phyloP scores from a whole-genome alignment of 1,140 invertebrate species.

The Octopus sinensis region DNA sequence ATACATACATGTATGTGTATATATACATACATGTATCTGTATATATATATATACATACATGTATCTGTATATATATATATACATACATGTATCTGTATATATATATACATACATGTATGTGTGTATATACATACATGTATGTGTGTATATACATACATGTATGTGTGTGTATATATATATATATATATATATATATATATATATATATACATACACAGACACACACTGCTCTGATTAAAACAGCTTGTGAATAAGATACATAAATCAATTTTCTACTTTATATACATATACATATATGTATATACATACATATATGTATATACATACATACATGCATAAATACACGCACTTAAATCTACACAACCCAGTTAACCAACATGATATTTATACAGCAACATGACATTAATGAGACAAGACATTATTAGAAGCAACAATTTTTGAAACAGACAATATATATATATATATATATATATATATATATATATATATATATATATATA shows the following conservation, averaged over 20 bases:
- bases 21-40: too few relatives aligned
- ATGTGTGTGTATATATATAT: neutral
- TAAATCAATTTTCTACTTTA: neutral
- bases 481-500: too few relatives aligned
- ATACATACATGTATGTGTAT: too few relatives aligned
- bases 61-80: neutral
- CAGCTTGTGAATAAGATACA: neutral
- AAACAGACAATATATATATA: too few relatives aligned
- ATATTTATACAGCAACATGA: too few relatives aligned
- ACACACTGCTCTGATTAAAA: neutral
- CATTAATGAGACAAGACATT: too few relatives aligned
- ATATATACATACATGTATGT: neutral
- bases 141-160: neutral
- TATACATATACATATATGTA: neutral
- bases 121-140: neutral
- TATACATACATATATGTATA: neutral
- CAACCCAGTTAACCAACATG: too few relatives aligned
- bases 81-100: neutral
- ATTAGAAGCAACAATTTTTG: too few relatives aligned
- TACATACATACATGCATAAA: too few relatives aligned
- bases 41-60: neutral
- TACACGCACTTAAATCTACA: too few relatives aligned
- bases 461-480: too few relatives aligned
- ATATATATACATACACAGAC: neutral
- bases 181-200: neutral